Evolutionary conservation across 2,888 invertebrate genomes (phyloP).

Genomic region (Elysia crispata): DNA sequence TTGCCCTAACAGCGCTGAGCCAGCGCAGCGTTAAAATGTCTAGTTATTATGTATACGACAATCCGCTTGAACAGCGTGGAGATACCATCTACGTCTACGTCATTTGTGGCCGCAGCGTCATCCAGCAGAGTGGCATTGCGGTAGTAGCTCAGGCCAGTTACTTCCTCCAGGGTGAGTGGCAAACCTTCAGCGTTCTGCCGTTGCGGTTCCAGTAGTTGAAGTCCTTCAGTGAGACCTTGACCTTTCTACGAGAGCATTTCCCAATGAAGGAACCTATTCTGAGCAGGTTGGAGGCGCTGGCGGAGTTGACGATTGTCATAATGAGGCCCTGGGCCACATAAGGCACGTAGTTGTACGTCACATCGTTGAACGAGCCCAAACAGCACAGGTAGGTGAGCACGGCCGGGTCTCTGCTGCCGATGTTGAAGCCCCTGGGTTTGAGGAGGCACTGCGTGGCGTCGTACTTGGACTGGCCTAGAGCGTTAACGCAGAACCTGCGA

Average conservation of each 20-base stretch:
- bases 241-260: constrained; percentile 2
- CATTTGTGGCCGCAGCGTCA: no score
- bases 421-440: neutral
- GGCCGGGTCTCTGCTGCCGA: neutral
- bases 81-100: no score
- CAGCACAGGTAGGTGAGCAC: constrained; percentile 35
- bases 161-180: no score
- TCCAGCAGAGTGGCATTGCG: no score
- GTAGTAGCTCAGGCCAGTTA: no score
- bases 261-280: constrained; percentile 14
- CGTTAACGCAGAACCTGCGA: neutral
- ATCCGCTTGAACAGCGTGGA: no score
- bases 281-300: neutral
- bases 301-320: neutral
- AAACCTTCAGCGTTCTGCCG: no score
- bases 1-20: no score
- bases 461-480: neutral
- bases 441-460: constrained; percentile 2
- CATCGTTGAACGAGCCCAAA: constrained; percentile 35
- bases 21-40: no score
- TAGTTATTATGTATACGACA: no score
- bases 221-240: no score
- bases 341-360: constrained; percentile 12
- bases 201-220: no score
- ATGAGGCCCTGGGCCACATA: constrained; percentile 1